These are phyloP conservation scores for Nephrocerus scutellatus DNA, from an alignment of 2,888 invertebrate genomes.

Conservation along the genomic window DNA sequence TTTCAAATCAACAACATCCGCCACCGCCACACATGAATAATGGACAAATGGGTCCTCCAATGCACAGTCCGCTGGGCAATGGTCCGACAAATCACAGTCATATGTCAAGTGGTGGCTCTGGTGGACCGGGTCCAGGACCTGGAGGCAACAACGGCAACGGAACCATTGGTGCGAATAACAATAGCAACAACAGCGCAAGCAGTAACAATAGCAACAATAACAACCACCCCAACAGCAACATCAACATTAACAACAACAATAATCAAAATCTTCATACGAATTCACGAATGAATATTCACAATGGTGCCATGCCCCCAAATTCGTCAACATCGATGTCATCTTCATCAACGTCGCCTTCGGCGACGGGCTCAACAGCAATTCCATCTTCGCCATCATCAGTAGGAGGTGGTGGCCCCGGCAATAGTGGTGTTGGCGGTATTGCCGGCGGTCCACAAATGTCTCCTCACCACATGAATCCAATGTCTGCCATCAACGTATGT, in stretches of 20 bases:
- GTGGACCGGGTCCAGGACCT: slow-evolving; percentile 37
- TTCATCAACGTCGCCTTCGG: slow-evolving; percentile 40
- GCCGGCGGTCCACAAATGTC: slow-evolving; percentile 16
- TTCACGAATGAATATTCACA: slow-evolving; percentile 50
- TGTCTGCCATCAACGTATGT: too few species aligned
- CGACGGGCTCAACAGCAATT: slow-evolving; percentile 51
- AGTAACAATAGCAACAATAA: slow-evolving; percentile 26
- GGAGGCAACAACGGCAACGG: slow-evolving; percentile 26
- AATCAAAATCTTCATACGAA: slow-evolving; percentile 37
- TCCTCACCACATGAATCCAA: slow-evolving; percentile 22
- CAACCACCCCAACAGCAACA: slow-evolving; percentile 18
- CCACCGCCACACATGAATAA: slow-evolving; percentile 54
- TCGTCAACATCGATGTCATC: slow-evolving; percentile 35
- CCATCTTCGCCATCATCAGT: slow-evolving; percentile 38
- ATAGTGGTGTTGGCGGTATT: slow-evolving; percentile 20
- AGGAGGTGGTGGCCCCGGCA: slow-evolving; percentile 24
- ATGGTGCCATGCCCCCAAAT: slow-evolving; percentile 52
- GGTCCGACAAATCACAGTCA: slow-evolving; percentile 51
- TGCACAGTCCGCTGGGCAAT: slow-evolving; percentile 65
- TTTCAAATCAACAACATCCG: slow-evolving; percentile 29
- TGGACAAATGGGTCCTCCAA: slow-evolving; percentile 68
- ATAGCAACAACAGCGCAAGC: slow-evolving; percentile 29
- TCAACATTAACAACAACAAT: slow-evolving; percentile 24
- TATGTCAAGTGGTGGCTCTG: slow-evolving; percentile 47
- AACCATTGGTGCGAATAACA: slow-evolving; percentile 25